Evolutionary conservation across 2,888 invertebrate genomes (phyloP), one percentile per base, ranked within the genome.

Genomic region (Coronaproctus castanopsis): DNA sequence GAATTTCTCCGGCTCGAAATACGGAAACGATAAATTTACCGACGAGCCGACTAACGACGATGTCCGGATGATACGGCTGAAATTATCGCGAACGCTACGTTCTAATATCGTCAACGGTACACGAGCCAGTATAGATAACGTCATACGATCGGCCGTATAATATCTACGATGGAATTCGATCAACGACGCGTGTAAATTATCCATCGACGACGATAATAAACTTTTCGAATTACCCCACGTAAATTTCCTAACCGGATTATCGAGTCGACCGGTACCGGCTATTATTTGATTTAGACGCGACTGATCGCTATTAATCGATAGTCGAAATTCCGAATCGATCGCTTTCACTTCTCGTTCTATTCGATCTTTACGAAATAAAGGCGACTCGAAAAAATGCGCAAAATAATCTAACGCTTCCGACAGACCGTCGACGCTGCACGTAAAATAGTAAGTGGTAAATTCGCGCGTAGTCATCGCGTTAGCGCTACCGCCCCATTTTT

Each of bases 381-480:
- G 93, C 50, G 79, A 76, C 63, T 87, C 85, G 71, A 93, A 88
- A 74, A 92, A 85, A 68, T 90, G 86, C 52, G 90, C 83, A 75
- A 93, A 91, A 73, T 80, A 81, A 69, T 92, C 89, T 70, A 93
- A 76, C 0, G 85, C 84, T 57, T 80, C 78, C 0, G 77, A 75
- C 22, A 93, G 77, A 70, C 86, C 76, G 67, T 84, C 82, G 70
- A 87, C 85, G 60, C 85, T 82, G 64, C 90, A 82, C 70, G 90
- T 90, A 72, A 93, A 91, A 71, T 89, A 85, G 73, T 8, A 36
- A 5, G 83, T 80, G 0, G 92, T 93, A 67, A 80, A 78, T 71
- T 92, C 91, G 70, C 82, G 82, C 68, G 89, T 90, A 0, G 93
- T 93, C 36, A 82, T 80, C 1, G 91, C 92, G 70, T 92, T 92